phyloP scores from a whole-genome alignment of 2,888 invertebrate species.

The Ferrisia virgata region DNA sequence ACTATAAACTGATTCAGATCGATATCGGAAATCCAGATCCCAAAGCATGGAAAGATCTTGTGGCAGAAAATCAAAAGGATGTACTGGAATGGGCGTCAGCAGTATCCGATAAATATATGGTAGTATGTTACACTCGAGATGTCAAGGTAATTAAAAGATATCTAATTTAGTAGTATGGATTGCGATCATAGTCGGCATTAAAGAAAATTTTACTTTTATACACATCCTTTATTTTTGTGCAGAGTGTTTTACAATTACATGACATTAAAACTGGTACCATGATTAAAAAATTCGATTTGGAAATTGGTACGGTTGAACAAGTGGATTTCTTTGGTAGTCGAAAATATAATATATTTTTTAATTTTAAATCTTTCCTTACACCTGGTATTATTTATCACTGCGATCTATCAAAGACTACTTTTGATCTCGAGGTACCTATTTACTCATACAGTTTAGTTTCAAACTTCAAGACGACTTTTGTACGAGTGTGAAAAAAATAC shows the following conservation, averaged over 20 bases:
- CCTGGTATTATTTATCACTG: conserved; percentile 67
- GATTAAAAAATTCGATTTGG: conserved; percentile 72
- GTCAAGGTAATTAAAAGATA: conserved; percentile 66
- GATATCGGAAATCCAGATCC: conserved; percentile 69
- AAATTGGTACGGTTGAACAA: conserved; percentile 75
- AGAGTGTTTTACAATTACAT: conserved; percentile 82
- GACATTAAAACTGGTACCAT: conserved; percentile 68
- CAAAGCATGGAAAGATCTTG: conserved; percentile 77
- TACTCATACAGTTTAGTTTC: background rate
- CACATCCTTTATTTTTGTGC: conserved; percentile 49
- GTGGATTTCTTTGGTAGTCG: conserved; percentile 80
- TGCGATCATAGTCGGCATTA: too few relatives aligned
- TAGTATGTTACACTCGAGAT: conserved; percentile 86
- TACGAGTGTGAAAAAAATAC: too few relatives aligned
- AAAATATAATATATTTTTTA: conserved; percentile 85
- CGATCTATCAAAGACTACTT: conserved; percentile 67
- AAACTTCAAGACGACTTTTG: too few relatives aligned
- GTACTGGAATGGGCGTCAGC: conserved; percentile 87
- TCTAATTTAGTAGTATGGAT: too few relatives aligned
- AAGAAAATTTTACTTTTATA: background rate
- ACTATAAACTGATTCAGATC: conserved; percentile 82
- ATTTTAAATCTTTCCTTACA: conserved; percentile 88
- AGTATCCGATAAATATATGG: conserved; percentile 77
- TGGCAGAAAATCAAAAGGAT: conserved; percentile 78
- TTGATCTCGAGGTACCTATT: conserved; percentile 62